phyloP scores from a whole-genome alignment of 2,888 invertebrate genomes.

The Cheilosia vernalis region DNA sequence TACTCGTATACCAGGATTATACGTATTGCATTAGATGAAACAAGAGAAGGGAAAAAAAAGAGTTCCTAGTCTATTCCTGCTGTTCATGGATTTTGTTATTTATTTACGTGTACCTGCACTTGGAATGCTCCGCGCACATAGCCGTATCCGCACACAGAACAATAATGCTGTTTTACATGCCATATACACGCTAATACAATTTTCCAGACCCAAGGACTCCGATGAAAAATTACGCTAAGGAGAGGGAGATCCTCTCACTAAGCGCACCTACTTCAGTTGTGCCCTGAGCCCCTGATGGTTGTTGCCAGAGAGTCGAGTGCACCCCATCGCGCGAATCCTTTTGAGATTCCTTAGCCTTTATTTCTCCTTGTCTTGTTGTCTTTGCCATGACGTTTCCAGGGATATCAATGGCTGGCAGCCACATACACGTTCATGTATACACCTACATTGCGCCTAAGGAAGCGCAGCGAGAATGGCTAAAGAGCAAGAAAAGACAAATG shows the following conservation, averaged over 20 bases:
- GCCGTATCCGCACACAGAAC: slow-evolving; percentile 11
- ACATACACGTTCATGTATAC: neutral
- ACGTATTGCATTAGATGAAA: slow-evolving; percentile 13
- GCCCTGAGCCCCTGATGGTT: neutral
- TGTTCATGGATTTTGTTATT: slow-evolving; percentile 56
- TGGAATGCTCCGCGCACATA: slow-evolving; percentile 19
- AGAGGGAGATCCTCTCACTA: slow-evolving; percentile 6
- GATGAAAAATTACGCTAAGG: slow-evolving; percentile 51
- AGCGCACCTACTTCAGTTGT: slow-evolving; percentile 26
- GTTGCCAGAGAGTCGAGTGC: neutral
- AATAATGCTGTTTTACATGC: slow-evolving; percentile 66
- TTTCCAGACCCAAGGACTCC: slow-evolving; percentile 61
- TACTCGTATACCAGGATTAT: neutral
- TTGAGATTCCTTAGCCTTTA: slow-evolving; percentile 10
- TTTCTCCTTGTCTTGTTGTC: slow-evolving; percentile 28
- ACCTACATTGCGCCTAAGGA: slow-evolving; percentile 32
- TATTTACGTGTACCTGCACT: slow-evolving; percentile 58
- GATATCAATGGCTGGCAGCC: slow-evolving; percentile 14
- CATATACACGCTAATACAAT: slow-evolving; percentile 67
- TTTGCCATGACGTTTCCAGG: slow-evolving; percentile 44
- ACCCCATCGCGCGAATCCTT: slow-evolving; percentile 21
- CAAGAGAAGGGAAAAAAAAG: too few relatives aligned
- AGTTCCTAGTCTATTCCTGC: neutral
- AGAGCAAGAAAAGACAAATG: slow-evolving; percentile 38
- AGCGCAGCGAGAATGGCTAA: neutral